Evolutionary conservation across 2,888 invertebrate species (phyloP).

Genomic region (Bugula neritina): DNA sequence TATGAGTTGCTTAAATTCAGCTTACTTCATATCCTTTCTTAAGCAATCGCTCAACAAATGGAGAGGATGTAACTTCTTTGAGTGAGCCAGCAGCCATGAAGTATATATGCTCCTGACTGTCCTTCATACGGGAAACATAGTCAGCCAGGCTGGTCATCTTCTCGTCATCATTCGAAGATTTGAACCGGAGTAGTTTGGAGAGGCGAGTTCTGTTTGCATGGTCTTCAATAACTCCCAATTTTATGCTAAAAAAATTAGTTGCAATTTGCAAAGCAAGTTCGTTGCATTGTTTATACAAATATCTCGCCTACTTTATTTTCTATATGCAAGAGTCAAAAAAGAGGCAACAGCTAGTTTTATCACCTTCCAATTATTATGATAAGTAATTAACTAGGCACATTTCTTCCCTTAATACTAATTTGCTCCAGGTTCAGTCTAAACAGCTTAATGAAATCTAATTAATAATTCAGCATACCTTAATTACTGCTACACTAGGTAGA

Average conservation of each 20-base stretch:
- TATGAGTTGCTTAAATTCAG: too few relatives aligned
- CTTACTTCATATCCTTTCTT: conserved; percentile 79
- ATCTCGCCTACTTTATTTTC: too few relatives aligned
- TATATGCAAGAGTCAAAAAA: too few relatives aligned
- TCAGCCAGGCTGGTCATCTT: conserved; percentile 71
- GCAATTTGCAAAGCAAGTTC: neutral
- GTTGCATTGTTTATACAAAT: neutral
- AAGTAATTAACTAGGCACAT: neutral
- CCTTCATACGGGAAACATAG: conserved; percentile 90
- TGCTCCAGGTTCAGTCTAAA: neutral
- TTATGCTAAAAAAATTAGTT: conserved; percentile 61
- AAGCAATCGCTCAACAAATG: conserved; percentile 89
- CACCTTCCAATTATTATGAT: too few relatives aligned
- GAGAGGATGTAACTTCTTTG: conserved; percentile 76
- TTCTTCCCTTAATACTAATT: neutral
- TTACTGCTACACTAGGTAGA: too few relatives aligned
- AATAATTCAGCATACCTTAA: too few relatives aligned
- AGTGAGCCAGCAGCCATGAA: conserved; percentile 87
- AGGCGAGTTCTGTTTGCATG: conserved; percentile 89
- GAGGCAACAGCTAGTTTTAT: too few relatives aligned
- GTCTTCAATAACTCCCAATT: conserved; percentile 95
- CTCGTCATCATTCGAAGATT: conserved; percentile 65
- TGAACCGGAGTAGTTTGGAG: conserved; percentile 86
- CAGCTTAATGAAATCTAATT: too few relatives aligned
- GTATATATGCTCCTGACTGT: conserved; percentile 87